Evolutionary conservation across 2,113 vertebrate genomes (phyloP), one percentile per base, ranked within the genome.

Genomic region (Gnathonemus longibarbis): DNA sequence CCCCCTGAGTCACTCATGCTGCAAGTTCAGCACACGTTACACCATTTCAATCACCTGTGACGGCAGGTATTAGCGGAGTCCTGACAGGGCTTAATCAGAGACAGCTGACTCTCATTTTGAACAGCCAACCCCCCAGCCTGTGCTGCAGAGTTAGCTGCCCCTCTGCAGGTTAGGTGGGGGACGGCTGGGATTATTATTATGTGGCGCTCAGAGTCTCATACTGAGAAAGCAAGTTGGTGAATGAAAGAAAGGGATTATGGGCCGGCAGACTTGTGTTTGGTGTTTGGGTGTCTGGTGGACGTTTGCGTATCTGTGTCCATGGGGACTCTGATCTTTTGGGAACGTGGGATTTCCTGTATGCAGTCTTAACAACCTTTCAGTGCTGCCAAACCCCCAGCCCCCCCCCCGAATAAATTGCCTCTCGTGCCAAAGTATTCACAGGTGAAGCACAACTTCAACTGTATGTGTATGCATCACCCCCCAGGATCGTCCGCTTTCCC

Each of bases 401-500:
- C 39, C 74, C 42, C 80, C 21, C 80, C 11, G 42, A 84, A 48
- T 24, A 7, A 84, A 84, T 84, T 10, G 0, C 45, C 45, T 48
- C 45, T 21, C 9, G 21, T 48, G 45, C 24, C 17, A 3, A 83
- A 48, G 45, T 46, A 24, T 24, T 84, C 17, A 21, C 39, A 84
- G 45, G 2, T 9, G 35, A 21, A 84, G 80, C 80, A 46, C 21
- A 84, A 13, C 45, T n/a, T 84, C 39, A 84, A n/a, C 49, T 84
- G 46, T 52, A 53, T 49, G 46, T 49, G 21, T 48, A 10, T 11
- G 87, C 84, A 49, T 62, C 49, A 70, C 88, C 62, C 91, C 90
- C 70, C 94, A 97, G 97, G 94, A 96, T 97, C 85, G 94, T 97
- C 88, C 95, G 96, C 90, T 95, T 96, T 88, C 97, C 97, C 0